phyloP scores from a whole-genome alignment of 1,140 invertebrate genomes.

The Scaptomyza hsui region DNA sequence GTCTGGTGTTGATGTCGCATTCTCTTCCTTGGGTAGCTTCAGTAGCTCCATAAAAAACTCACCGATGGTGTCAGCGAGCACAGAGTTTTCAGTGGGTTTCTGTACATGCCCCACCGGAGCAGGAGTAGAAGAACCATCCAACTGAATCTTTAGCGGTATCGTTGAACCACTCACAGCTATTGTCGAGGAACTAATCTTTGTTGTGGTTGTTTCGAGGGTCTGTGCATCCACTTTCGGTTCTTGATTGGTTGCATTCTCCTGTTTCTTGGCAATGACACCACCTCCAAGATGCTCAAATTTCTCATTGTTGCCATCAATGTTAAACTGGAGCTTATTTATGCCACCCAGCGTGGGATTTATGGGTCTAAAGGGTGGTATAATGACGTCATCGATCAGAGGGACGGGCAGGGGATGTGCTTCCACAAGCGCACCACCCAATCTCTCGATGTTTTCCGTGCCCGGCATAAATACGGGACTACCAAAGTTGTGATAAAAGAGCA shows the following conservation, averaged over 20 bases:
- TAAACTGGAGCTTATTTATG: slow-evolving; percentile 64
- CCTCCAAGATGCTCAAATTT: slow-evolving; percentile 80
- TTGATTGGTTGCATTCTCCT: slow-evolving; percentile 40
- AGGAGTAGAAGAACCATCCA: slow-evolving; percentile 11
- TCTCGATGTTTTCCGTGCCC: slow-evolving; percentile 74
- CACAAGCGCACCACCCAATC: slow-evolving; percentile 73
- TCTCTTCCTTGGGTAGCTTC: slow-evolving; percentile 71
- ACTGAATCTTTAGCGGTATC: slow-evolving; percentile 13
- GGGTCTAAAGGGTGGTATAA: slow-evolving; percentile 74
- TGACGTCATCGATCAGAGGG: slow-evolving; percentile 76
- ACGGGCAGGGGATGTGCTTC: slow-evolving; percentile 81
- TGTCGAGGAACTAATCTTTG: slow-evolving; percentile 6
- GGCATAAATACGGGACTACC: slow-evolving; percentile 78
- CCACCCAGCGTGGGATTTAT: slow-evolving; percentile 58
- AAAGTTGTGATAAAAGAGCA: slow-evolving; percentile 81
- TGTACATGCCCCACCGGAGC: slow-evolving; percentile 1
- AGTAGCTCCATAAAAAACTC: slow-evolving; percentile 81
- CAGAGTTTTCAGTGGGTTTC: slow-evolving; percentile 62
- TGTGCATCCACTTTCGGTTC: slow-evolving; percentile 15
- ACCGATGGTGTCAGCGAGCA: slow-evolving; percentile 75
- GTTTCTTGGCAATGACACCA: slow-evolving; percentile 80
- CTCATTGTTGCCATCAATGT: slow-evolving; percentile 60
- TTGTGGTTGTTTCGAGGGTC: slow-evolving; percentile 34
- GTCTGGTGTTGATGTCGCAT: slow-evolving; percentile 33
- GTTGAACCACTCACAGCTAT: not conserved